These are phyloP conservation scores for Agrotis exclamationis DNA, from an alignment of 2,888 invertebrate genomes.

Conservation along the genomic window DNA sequence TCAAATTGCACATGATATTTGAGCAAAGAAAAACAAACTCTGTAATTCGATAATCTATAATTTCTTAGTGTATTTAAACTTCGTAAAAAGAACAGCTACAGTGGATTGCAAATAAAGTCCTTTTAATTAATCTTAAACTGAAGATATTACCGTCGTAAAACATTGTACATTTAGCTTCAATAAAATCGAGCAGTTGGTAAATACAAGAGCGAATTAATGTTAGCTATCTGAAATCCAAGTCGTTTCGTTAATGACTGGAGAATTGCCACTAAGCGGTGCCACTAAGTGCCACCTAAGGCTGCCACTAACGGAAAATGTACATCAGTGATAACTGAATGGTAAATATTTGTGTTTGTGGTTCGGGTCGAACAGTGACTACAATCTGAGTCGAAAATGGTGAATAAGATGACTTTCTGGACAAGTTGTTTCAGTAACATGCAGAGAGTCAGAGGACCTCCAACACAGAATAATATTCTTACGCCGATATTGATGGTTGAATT, in stretches of 20 bases:
- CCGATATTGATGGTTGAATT: not conserved
- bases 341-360: constrained; percentile 14
- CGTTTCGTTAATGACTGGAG: constrained; percentile 62
- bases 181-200: constrained; percentile 34
- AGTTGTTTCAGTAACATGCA: not conserved
- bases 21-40: too few relatives aligned
- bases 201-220: constrained; percentile 48
- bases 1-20: too few relatives aligned
- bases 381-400: not conserved
- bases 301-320: constrained; percentile 42
- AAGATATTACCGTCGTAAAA: constrained; percentile 4
- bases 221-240: constrained; percentile 51
- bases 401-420: not conserved
- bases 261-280: constrained; percentile 57
- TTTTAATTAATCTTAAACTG: not conserved
- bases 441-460: not conserved
- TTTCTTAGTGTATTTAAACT: not conserved
- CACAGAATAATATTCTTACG: not conserved
- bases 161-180: constrained; percentile 11
- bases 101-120: not conserved
- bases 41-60: too few relatives aligned
- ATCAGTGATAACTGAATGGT: constrained; percentile 30
- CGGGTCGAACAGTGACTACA: not conserved
- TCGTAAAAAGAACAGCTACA: not conserved
- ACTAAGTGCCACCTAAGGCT: constrained; percentile 49